Evolutionary conservation across 2,113 vertebrate species (phyloP).

Genomic region (Macaca nemestrina): DNA sequence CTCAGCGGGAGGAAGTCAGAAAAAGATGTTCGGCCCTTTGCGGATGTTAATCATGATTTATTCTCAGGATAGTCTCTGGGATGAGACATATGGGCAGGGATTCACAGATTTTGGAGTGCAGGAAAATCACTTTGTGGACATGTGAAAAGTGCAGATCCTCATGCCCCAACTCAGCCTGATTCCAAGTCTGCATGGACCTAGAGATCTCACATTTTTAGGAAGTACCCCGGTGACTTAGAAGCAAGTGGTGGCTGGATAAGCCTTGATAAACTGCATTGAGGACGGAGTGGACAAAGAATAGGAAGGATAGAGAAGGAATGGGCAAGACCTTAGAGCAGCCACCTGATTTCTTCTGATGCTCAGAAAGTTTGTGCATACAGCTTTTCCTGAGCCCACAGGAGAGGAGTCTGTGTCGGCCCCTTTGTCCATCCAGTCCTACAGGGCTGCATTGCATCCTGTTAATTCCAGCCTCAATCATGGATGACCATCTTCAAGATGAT

Average conservation of each 20-base stretch:
- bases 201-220: neutral
- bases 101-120: neutral
- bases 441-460: neutral
- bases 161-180: accelerated
- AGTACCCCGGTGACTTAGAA: neutral
- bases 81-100: accelerated
- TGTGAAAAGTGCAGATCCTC: accelerated
- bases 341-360: neutral
- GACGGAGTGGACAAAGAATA: neutral
- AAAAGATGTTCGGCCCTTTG: neutral
- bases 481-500: conserved; percentile 66
- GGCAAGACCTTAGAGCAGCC: neutral
- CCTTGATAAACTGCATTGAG: neutral
- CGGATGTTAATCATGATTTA: neutral
- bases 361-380: neutral
- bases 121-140: accelerated
- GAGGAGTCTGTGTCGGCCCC: neutral
- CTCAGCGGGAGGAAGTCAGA: neutral
- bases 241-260: neutral
- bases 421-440: neutral
- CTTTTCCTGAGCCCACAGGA: neutral
- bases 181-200: accelerated
- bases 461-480: conserved; percentile 59
- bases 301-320: neutral
- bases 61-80: neutral